Evolutionary conservation across 2,113 vertebrate genomes (phyloP).

Genomic region (Odobenus rosmarus): DNA sequence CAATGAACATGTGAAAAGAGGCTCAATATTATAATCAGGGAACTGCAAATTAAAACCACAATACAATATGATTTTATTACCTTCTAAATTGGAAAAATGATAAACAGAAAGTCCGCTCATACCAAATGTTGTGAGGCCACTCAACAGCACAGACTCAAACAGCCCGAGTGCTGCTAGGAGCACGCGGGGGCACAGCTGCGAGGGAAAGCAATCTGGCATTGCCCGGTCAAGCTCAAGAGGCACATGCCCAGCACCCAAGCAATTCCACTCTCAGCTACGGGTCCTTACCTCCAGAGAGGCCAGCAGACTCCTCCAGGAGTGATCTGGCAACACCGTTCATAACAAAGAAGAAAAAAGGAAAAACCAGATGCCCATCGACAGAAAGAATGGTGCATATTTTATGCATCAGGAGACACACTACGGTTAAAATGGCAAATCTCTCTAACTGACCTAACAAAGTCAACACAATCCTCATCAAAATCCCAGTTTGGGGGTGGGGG

Average conservation of each 20-base stretch:
- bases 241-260: accelerated
- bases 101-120: not conserved
- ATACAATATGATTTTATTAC: not conserved
- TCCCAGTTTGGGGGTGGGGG: not conserved
- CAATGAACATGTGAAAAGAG: not conserved
- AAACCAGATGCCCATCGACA: not conserved
- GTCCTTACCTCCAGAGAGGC: not conserved
- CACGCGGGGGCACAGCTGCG: not conserved
- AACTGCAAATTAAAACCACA: not conserved
- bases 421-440: not conserved
- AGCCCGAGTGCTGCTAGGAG: no score
- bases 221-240: not conserved
- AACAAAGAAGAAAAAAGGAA: not conserved
- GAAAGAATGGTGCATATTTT: not conserved
- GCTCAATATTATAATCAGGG: not conserved
- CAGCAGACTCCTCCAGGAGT: not conserved
- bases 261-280: no score
- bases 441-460: not conserved
- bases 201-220: not conserved
- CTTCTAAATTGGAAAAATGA: not conserved
- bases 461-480: not conserved
- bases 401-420: not conserved
- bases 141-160: not conserved
- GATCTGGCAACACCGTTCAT: accelerated
- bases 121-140: not conserved